phyloP scores from a whole-genome alignment of 2,888 invertebrate species.

The Stenichneumon culpator region DNA sequence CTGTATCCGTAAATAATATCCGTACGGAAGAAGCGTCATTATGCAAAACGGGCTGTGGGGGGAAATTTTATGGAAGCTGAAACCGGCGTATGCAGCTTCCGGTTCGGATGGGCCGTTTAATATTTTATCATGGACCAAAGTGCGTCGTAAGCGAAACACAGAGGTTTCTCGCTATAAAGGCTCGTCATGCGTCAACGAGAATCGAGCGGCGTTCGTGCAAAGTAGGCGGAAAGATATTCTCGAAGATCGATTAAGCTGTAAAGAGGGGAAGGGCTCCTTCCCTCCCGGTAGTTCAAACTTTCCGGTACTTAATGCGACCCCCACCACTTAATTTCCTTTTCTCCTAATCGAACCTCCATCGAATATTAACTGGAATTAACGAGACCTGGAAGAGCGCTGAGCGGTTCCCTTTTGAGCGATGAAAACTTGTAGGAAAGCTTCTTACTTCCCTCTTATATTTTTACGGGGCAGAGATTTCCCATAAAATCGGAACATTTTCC shows the following conservation, averaged over 20 bases:
- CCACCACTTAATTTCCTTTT: constrained; percentile 50
- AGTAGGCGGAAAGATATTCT: constrained; percentile 13
- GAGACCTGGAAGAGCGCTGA: constrained; percentile 24
- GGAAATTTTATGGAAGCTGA: constrained; percentile 46
- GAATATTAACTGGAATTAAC: constrained; percentile 29
- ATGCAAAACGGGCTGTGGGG: constrained; percentile 37
- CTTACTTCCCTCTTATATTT: constrained; percentile 15
- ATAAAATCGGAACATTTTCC: not conserved
- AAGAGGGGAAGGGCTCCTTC: constrained; percentile 33
- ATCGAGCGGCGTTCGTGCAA: constrained; percentile 14
- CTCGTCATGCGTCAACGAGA: not conserved
- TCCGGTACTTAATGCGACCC: not conserved
- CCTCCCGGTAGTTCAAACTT: constrained; percentile 17
- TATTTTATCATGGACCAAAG: constrained; percentile 28
- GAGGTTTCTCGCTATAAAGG: constrained; percentile 5
- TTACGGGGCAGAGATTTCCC: constrained; percentile 1
- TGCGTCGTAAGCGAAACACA: constrained; percentile 37
- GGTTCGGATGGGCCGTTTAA: constrained; percentile 30
- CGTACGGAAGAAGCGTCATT: constrained; percentile 20
- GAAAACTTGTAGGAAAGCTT: constrained; percentile 36
- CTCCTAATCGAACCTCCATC: constrained; percentile 22
- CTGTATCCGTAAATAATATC: constrained; percentile 18
- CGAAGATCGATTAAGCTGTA: constrained; percentile 50
- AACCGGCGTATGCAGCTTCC: constrained; percentile 5
- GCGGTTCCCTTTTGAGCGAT: constrained; percentile 41